These are phyloP conservation scores for Esox masquinongy DNA, from an alignment of 2,797 vertebrate species.

Conservation along the genomic window DNA sequence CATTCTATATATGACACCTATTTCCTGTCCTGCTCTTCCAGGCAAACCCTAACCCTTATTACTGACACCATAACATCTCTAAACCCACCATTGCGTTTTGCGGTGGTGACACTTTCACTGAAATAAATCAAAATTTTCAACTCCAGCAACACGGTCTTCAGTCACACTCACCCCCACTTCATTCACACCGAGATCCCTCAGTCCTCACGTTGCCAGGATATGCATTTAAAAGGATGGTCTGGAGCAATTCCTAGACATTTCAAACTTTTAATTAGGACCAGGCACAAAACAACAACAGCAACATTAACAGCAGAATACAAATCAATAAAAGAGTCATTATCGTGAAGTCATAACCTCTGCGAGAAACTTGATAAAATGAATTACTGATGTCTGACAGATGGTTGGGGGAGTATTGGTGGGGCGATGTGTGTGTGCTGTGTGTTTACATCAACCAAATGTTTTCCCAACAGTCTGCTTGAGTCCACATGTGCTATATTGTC, in stretches of 20 bases:
- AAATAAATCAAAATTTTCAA: background rate
- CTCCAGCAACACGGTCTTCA: background rate
- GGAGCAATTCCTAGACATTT: slow-evolving; percentile 39
- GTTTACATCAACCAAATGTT: slow-evolving; percentile 29
- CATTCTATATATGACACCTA: background rate
- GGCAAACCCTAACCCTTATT: background rate
- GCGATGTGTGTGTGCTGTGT: slow-evolving; percentile 1
- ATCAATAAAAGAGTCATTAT: slow-evolving; percentile 70
- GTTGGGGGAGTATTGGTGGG: slow-evolving; percentile 48
- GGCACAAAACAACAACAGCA: slow-evolving; percentile 63
- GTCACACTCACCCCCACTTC: background rate
- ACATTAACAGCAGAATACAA: slow-evolving; percentile 66
- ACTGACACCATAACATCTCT: background rate
- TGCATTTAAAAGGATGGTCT: slow-evolving; percentile 63
- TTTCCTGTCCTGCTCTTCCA: background rate
- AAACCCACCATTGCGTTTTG: background rate
- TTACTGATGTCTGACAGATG: slow-evolving; percentile 72
- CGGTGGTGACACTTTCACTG: background rate
- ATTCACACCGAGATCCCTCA: background rate
- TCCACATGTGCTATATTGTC: slow-evolving; percentile 22
- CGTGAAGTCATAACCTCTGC: slow-evolving; percentile 58
- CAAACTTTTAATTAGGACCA: slow-evolving; percentile 66
- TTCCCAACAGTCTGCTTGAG: slow-evolving; percentile 45
- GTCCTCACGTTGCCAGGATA: slow-evolving; percentile 32
- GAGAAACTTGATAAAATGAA: slow-evolving; percentile 74